phyloP scores from a whole-genome alignment of 2,888 invertebrate species.

The Sialis lutaria region DNA sequence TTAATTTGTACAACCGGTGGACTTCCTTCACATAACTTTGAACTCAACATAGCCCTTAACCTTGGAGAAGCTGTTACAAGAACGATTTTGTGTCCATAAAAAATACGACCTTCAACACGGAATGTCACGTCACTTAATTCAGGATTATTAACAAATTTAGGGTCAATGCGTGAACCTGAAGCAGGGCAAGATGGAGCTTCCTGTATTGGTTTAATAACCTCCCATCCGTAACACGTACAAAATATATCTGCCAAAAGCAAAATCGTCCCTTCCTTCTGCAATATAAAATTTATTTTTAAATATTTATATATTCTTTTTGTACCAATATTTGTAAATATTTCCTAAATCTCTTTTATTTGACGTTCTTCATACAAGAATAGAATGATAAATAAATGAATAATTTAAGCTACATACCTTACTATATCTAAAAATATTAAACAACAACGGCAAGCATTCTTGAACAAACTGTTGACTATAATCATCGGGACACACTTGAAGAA shows the following conservation, averaged over 20 bases:
- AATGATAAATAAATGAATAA: no score
- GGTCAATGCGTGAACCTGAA: constrained; percentile 66
- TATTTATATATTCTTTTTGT: neutral
- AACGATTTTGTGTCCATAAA: constrained; percentile 89
- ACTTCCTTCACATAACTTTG: constrained; percentile 52
- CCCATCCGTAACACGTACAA: constrained; percentile 78
- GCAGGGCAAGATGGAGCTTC: constrained; percentile 45
- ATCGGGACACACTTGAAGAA: constrained; percentile 77
- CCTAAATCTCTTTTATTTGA: neutral
- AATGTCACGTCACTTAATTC: constrained; percentile 86
- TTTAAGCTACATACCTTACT: constrained; percentile 56
- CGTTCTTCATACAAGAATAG: neutral
- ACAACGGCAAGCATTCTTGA: constrained; percentile 73
- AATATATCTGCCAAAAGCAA: constrained; percentile 75
- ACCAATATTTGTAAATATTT: neutral
- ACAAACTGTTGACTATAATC: constrained; percentile 81
- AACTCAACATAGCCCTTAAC: constrained; percentile 69
- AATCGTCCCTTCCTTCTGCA: constrained; percentile 74
- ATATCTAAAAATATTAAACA: constrained; percentile 78
- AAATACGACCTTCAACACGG: constrained; percentile 75
- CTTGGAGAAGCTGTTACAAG: constrained; percentile 78
- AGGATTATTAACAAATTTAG: constrained; percentile 86
- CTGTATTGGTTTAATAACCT: constrained; percentile 59
- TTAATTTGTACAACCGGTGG: constrained; percentile 81
- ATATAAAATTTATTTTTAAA: constrained; percentile 8